Evolutionary conservation across 2,888 invertebrate species (phyloP), one percentile per base, ranked within the genome.

Genomic region (Eupsilia transversa): DNA sequence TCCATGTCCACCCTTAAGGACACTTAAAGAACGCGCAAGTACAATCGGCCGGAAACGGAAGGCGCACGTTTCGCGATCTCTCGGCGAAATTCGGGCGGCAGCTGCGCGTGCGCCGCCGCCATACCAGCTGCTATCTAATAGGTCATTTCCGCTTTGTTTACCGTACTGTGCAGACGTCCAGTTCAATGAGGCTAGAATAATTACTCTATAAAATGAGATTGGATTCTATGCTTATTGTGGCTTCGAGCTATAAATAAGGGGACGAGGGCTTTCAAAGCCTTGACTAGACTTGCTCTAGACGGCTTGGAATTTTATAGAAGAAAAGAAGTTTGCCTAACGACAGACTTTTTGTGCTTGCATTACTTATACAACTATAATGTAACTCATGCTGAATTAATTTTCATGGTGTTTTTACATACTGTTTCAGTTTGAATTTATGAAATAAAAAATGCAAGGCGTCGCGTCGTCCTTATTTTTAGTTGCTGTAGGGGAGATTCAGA

Each of bases 11-110:
- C 93, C 94, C 93, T 91, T 79, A 81, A 86, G 76, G 79, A 77
- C 75, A 74, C 80, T 80, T 86, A 87, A 88, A 89, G 89, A 91
- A 89, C 89, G 89, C 88, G 90, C 80, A 82, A 92, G 89, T 89
- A 96, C 95, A 96, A 96, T 96, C 94, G 93, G 89, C 91, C 95
- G 96, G 96, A 96, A 96, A 92, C 96, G 96, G 96, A 96, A 96
- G 95, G 94, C 95, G 94, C 93, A 93, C 93, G 94, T 95, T 96
- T 96, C 94, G 96, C 96, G 96, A 96, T 94, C 95, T 95, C 94
- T 92, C 93, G 92, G 93, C 93, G 93, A 95, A 95, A 93, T 96
- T 95, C 93, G 95, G 94, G 87, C 91, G 91, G 94, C 96, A 95
- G 96, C 96, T 96, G 96, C 92, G 92, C 92, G 87, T 86, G 93